Evolutionary conservation across 2,888 invertebrate species (phyloP), one percentile per base, ranked within the genome.

Genomic region (Tetragnatha montana): DNA sequence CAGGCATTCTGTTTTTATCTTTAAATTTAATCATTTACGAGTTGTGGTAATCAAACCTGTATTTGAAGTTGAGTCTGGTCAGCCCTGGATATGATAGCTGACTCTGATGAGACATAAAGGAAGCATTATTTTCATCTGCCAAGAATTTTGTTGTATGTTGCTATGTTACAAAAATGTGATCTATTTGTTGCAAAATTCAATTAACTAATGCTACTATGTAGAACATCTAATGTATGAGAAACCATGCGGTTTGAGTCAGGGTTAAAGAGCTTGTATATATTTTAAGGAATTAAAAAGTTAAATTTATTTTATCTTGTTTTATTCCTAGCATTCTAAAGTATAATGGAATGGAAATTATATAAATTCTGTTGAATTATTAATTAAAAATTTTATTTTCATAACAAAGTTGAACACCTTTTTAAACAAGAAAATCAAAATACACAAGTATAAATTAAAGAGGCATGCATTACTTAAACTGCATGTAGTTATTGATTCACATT

Each of bases 221-320:
- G 60, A 73, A 86, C 51, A 78, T 85, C 51, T 82, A 73, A 81
- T 81, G 21, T 70, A 85, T 74, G 35, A 82, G 73, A 71, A 74
- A 82, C 50, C 70, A 50, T 82, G 76, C 49, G 84, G 74, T 60
- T 80, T 71, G 79, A 88, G 80, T 74, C 83, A 80, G 85, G 85
- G 68, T 83, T 88, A 68, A 88, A 84, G 88, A 88, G 88, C 88
- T 88, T 88, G 83, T 81, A 85, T 85, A 85, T 85, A 85, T 85
- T 85, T 85, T 79, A 84, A 84, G 49, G 8, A 12, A 60, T 51
- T 71, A 82, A 82, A 50, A 22, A 49, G 35, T 74, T 81, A 80
- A 79, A 68, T 60, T 12, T 70, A n/a, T 74, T 82, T 69, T 60
- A 60, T 60, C 60, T 60, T 60, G 60, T 60, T 60, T 60, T 60